These are phyloP conservation scores for Cheiracanthium punctorium DNA, from an alignment of 2,888 invertebrate species.

Conservation along the genomic window DNA sequence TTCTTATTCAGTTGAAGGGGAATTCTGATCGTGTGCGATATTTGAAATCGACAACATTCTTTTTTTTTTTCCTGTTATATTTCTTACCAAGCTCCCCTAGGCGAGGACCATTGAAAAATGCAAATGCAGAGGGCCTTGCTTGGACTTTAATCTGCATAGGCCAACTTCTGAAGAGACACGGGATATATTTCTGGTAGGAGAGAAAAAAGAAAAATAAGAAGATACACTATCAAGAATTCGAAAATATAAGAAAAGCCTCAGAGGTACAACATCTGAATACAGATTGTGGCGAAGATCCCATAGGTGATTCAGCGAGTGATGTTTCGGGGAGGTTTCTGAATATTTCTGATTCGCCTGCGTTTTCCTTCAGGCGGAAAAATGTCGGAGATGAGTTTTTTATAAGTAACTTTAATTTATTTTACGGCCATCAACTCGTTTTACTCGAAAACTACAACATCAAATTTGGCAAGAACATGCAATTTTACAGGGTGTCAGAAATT, in stretches of 20 bases:
- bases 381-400: no score
- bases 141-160: conserved; percentile 40
- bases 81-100: neutral
- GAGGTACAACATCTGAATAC: conserved; percentile 41
- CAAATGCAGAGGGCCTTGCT: conserved; percentile 32
- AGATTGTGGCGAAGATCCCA: conserved; percentile 33
- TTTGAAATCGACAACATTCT: conserved; percentile 46
- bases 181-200: conserved; percentile 12
- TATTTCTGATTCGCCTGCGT: neutral
- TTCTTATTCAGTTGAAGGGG: conserved; percentile 22
- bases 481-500: no score
- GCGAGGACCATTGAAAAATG: conserved; percentile 41
- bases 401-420: no score
- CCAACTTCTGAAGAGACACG: neutral
- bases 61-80: conserved; percentile 40
- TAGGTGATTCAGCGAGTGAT: conserved; percentile 12
- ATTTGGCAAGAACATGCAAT: no score
- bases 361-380: conserved; percentile 6
- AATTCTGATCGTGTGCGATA: conserved; percentile 47
- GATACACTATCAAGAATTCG: conserved; percentile 37
- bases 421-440: no score
- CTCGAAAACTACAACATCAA: no score
- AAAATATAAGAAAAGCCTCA: conserved; percentile 41
- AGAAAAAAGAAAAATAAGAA: conserved; percentile 30
- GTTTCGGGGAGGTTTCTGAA: neutral